A percentile compares a stretch with the other conserved stretches of the same genome.
phyloP scores from a whole-genome alignment of 2,797 vertebrate genomes.

The Ceryle rudis region DNA sequence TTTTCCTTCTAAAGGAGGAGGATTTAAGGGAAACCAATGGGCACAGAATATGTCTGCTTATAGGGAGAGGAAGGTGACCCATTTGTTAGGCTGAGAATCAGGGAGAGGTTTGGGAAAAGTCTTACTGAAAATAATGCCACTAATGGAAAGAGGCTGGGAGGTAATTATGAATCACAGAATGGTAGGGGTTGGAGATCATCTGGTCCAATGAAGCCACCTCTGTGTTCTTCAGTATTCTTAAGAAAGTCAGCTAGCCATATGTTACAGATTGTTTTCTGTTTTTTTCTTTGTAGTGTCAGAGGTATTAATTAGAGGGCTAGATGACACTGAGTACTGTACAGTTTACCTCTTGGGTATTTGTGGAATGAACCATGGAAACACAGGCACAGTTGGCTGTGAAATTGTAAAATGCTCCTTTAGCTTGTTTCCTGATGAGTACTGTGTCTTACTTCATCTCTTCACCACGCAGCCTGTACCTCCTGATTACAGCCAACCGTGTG shows the following conservation, averaged over 20 bases:
- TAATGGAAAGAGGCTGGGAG: not conserved
- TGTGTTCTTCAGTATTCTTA: not conserved
- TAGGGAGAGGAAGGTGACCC: not conserved
- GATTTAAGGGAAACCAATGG: not conserved
- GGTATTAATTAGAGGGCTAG: constrained; percentile 7
- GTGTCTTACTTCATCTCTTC: not conserved
- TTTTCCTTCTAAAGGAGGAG: not conserved
- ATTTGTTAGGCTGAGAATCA: not conserved
- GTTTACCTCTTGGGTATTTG: not conserved
- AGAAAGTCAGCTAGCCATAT: not conserved
- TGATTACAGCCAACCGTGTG: not conserved
- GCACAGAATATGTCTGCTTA: not conserved
- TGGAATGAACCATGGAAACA: not conserved
- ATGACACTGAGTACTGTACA: not conserved
- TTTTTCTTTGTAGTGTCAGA: not conserved
- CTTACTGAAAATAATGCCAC: not conserved
- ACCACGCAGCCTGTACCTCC: fast-evolving
- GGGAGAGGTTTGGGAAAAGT: not conserved
- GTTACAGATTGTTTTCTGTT: not conserved
- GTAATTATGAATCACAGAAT: not conserved
- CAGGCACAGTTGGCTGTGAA: not conserved
- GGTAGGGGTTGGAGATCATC: too few species aligned
- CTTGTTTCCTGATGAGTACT: not conserved
- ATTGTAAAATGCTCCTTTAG: not conserved
- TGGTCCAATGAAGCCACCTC: not conserved